phyloP scores from a whole-genome alignment of 1,140 invertebrate species.

The Drosophila equinoxialis region DNA sequence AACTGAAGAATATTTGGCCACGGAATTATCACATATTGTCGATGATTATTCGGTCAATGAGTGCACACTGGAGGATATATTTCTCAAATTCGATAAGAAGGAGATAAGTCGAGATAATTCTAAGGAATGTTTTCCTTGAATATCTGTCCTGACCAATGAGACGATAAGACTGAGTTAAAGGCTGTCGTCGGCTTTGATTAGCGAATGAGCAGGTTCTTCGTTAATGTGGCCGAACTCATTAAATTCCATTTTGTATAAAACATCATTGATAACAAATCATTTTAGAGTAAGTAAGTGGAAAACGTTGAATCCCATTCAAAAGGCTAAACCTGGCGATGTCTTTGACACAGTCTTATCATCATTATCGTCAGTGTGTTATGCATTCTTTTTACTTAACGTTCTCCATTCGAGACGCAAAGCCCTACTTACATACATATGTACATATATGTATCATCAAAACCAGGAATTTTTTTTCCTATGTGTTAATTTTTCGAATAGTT shows the following conservation, averaged over 20 bases:
- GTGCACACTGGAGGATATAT: conserved; percentile 81
- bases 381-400: conserved; percentile 10
- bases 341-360: conserved; percentile 4
- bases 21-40: conserved; percentile 42
- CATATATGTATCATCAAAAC: not conserved
- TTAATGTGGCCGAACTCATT: not conserved
- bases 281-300: not conserved
- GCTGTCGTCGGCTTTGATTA: conserved; percentile 9
- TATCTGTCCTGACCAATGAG: conserved; percentile 14
- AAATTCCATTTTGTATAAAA: conserved; percentile 19
- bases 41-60: conserved; percentile 81
- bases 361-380: not conserved
- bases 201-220: not conserved
- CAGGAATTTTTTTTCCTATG: not conserved
- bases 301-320: not conserved
- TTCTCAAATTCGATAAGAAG: conserved; percentile 70
- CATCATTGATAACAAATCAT: not conserved
- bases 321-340: conserved; percentile 3
- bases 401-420: not conserved
- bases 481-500: not conserved
- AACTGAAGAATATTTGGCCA: conserved; percentile 42
- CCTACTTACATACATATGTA: not conserved
- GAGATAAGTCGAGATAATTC: conserved; percentile 24
- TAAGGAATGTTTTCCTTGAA: conserved; percentile 2
- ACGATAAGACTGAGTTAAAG: conserved; percentile 24